Percentiles rank a stretch among this genome's conserved stretches.
These are phyloP conservation scores for Caenorhabditis sp. DNA, from an alignment of 2,888 invertebrate genomes.

Conservation along the genomic window DNA sequence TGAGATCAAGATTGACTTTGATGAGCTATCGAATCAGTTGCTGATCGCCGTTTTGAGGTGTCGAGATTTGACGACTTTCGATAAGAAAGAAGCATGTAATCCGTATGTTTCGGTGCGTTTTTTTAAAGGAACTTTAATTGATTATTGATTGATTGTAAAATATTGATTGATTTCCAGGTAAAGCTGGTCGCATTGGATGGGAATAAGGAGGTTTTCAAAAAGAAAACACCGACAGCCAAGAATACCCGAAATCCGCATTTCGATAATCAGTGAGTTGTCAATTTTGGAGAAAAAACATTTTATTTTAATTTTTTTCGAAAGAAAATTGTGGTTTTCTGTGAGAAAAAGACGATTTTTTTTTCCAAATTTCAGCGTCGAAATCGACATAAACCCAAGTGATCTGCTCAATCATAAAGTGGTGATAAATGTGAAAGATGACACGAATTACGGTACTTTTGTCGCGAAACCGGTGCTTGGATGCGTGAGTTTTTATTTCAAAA, in stretches of 20 bases:
- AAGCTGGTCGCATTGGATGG: constrained; percentile 73
- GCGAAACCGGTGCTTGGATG: constrained; percentile 77
- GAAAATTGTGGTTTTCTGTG: too few species aligned
- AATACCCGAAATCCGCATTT: constrained; percentile 74
- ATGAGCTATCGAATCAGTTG: constrained; percentile 63
- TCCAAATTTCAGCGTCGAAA: constrained; percentile 75
- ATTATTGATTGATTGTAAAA: neutral
- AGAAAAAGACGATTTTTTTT: too few species aligned
- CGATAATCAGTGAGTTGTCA: constrained; percentile 75
- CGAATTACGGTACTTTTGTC: constrained; percentile 79
- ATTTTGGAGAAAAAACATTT: neutral
- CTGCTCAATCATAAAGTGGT: constrained; percentile 76
- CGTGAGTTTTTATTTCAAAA: too few species aligned
- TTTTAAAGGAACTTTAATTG: neutral
- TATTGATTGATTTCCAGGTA: constrained; percentile 56
- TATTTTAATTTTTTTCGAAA: too few species aligned
- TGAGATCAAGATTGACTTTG: constrained; percentile 69
- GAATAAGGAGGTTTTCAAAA: constrained; percentile 70
- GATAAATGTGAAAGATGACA: constrained; percentile 81
- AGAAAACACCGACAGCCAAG: constrained; percentile 72
- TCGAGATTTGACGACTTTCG: constrained; percentile 64
- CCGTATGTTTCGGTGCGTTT: constrained; percentile 64
- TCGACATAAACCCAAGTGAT: constrained; percentile 77
- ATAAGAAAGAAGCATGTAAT: constrained; percentile 69
- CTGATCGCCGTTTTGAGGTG: constrained; percentile 60